Evolutionary conservation across 2,888 invertebrate genomes (phyloP).

Genomic region (Callimorpha dominula): DNA sequence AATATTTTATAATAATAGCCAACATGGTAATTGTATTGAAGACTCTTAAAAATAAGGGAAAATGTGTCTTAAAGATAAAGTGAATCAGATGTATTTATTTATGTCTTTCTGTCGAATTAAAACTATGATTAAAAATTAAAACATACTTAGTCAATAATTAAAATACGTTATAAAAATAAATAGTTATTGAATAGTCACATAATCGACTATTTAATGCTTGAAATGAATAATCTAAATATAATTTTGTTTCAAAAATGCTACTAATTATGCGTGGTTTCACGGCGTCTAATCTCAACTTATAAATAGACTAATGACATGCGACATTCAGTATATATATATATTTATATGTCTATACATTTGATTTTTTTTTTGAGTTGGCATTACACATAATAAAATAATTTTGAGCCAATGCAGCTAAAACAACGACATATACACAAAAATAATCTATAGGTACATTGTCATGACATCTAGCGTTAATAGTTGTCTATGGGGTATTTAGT

Average conservation of each 20-base stretch:
- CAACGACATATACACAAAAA: constrained; percentile 7
- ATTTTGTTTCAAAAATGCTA: background rate
- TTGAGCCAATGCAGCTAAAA: constrained; percentile 10
- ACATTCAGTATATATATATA: background rate
- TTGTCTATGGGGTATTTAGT: background rate
- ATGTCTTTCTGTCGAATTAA: constrained; percentile 8
- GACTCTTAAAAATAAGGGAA: background rate
- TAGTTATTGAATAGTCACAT: constrained; percentile 4
- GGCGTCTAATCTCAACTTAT: background rate
- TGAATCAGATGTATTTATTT: background rate
- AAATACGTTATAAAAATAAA: background rate
- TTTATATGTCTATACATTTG: too few relatives aligned
- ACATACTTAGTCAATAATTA: constrained; percentile 12
- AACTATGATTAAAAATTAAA: constrained; percentile 13
- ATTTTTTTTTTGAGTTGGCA: background rate
- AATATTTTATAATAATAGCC: background rate
- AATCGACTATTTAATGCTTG: constrained; percentile 3
- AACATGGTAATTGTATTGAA: background rate
- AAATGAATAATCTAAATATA: background rate
- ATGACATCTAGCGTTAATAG: background rate
- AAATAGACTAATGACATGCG: background rate
- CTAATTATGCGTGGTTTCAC: background rate
- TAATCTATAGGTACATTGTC: constrained; percentile 1
- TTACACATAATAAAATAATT: background rate
- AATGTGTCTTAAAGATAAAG: background rate